A percentile compares a stretch with the other conserved stretches of the same genome.
phyloP scores from a whole-genome alignment of 1,140 invertebrate genomes.

The Hyles euphorbiae region DNA sequence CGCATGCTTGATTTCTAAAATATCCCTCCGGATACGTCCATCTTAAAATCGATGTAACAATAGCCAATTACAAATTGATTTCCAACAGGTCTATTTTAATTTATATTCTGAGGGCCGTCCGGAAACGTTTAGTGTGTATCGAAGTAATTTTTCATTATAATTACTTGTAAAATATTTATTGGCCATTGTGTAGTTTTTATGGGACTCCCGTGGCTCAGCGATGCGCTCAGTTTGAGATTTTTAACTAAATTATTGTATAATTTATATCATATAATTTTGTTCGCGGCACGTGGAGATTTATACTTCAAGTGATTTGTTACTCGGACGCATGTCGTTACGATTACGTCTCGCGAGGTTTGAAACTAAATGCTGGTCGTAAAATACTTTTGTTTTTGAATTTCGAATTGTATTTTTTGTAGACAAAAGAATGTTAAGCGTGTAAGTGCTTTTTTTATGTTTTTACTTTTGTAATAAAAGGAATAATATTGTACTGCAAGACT shows the following conservation, averaged over 20 bases:
- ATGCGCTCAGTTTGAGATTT: slow-evolving; percentile 3
- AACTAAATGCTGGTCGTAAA: no score
- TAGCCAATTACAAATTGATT: slow-evolving; percentile 36
- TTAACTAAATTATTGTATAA: slow-evolving; percentile 28
- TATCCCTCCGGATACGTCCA: background rate
- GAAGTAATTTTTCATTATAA: slow-evolving; percentile 56
- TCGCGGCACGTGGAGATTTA: slow-evolving; percentile 16
- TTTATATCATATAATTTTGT: slow-evolving; percentile 31
- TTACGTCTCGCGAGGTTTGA: background rate
- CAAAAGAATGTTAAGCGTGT: no score
- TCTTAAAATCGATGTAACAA: slow-evolving; percentile 16
- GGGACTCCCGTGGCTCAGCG: slow-evolving; percentile 16
- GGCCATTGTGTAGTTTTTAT: slow-evolving; percentile 48
- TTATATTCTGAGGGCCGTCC: slow-evolving; percentile 36
- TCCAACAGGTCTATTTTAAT: slow-evolving; percentile 33
- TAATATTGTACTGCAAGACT: no score
- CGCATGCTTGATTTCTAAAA: background rate
- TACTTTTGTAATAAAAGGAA: no score
- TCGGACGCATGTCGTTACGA: background rate
- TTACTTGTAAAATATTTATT: slow-evolving; percentile 65
- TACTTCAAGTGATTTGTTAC: slow-evolving; percentile 7
- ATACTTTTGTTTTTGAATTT: no score
- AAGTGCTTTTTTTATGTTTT: no score
- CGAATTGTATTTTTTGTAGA: no score
- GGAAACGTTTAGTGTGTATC: slow-evolving; percentile 46